Evolutionary conservation across 1,140 invertebrate genomes (phyloP).

Genomic region (Trichonephila inaurata): DNA sequence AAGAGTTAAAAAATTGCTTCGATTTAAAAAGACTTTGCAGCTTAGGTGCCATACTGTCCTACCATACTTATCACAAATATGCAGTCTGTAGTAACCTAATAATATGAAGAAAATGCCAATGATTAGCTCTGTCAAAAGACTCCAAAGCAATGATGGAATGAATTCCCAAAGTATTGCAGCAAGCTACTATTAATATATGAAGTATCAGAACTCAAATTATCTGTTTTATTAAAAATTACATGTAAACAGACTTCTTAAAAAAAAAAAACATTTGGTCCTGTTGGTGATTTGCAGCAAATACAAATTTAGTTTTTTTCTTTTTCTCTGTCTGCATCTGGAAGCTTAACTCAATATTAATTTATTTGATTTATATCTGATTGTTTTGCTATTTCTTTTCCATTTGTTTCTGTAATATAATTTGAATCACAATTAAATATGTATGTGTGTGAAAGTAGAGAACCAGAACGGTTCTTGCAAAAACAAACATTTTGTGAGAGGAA

Average conservation of each 20-base stretch:
- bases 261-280: not conserved
- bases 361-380: no score
- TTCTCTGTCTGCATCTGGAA: no score
- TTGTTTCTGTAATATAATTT: no score
- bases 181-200: not conserved
- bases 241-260: not conserved
- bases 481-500: no score
- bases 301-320: not conserved
- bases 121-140: not conserved
- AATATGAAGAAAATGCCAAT: constrained; percentile 1
- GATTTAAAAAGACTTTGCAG: constrained; percentile 14
- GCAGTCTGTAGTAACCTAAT: not conserved
- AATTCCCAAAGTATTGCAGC: not conserved
- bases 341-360: no score
- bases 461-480: no score
- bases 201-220: not conserved
- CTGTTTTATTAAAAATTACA: not conserved
- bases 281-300: not conserved
- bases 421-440: no score
- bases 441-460: no score
- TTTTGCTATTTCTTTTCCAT: no score
- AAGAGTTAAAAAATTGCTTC: constrained; percentile 74
- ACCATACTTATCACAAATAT: constrained; percentile 34
- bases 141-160: not conserved
- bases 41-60: constrained; percentile 66